Conservation (phyloP, 2,888 invertebrate species). For the Xanthia icteritia region DNA sequence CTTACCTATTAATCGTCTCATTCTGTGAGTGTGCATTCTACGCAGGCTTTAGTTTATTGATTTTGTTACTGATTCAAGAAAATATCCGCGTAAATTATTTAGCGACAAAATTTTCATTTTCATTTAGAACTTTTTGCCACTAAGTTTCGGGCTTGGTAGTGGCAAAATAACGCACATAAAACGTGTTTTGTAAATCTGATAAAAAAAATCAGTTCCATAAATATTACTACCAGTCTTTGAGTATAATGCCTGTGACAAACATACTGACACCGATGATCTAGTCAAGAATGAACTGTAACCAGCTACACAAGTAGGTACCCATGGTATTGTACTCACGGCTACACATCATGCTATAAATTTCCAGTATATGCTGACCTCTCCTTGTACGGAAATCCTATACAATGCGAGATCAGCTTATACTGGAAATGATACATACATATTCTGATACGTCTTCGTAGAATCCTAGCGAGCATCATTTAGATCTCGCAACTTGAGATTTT, state of each 20-base stretch:
- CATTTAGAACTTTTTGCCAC: no score
- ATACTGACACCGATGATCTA: conserved; percentile 7
- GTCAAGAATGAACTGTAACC: conserved; percentile 16
- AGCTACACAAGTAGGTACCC: conserved; percentile 17
- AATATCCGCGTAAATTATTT: no score
- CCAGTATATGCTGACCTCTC: no score
- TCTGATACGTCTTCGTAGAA: conserved; percentile 47
- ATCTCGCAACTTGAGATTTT: conserved; percentile 42
- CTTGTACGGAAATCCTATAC: no score
- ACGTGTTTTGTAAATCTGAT: background rate
- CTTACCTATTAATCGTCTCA: no score
- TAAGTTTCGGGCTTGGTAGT: no score
- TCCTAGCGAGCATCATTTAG: conserved; percentile 45
- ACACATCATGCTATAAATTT: no score
- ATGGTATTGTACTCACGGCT: conserved; percentile 13
- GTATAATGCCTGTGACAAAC: conserved; percentile 4
- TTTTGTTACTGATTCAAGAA: background rate
- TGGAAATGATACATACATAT: background rate
- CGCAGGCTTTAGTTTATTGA: no score
- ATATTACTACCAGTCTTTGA: background rate
- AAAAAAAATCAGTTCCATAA: background rate
- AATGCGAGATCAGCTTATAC: no score
- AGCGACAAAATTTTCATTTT: no score
- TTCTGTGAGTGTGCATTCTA: no score
- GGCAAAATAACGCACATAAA: background rate